Conservation (phyloP, 2,888 invertebrate genomes). For the Conistra vaccinii region DNA sequence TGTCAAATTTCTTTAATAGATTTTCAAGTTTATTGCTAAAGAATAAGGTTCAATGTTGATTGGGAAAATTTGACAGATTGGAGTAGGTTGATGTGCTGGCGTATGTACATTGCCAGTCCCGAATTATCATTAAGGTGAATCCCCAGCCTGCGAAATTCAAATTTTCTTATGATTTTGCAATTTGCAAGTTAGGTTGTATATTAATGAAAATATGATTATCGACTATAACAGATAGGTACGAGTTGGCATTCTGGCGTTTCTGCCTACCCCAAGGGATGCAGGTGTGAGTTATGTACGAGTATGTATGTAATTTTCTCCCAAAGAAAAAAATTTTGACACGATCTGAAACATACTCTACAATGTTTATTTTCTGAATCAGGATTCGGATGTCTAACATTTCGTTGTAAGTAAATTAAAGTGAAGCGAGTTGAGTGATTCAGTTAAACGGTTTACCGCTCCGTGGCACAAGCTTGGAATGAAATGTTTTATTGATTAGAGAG, state of each 20-base stretch:
- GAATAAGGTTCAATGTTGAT: no score
- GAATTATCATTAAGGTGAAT: no score
- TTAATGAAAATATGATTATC: no score
- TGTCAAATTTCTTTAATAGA: no score
- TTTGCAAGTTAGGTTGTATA: no score
- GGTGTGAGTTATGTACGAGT: not conserved
- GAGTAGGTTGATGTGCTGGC: no score
- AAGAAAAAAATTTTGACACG: not conserved
- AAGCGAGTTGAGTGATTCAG: slow-evolving; percentile 18
- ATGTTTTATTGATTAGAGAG: not conserved
- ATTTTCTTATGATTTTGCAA: no score
- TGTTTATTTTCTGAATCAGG: not conserved
- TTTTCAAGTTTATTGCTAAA: no score
- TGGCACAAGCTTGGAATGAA: slow-evolving; percentile 4
- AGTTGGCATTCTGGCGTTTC: not conserved
- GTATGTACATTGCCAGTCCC: no score
- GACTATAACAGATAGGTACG: no score
- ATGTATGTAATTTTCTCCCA: not conserved
- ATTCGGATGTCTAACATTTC: slow-evolving; percentile 28
- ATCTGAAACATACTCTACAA: not conserved
- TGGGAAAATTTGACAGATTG: no score
- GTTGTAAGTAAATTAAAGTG: slow-evolving; percentile 26
- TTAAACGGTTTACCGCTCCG: slow-evolving; percentile 10
- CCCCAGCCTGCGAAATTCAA: no score
- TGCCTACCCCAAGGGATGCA: not conserved